Evolutionary conservation across 2,113 vertebrate species (phyloP), one percentile per base, ranked within the genome.

Genomic region (Cebidichthys violaceus): DNA sequence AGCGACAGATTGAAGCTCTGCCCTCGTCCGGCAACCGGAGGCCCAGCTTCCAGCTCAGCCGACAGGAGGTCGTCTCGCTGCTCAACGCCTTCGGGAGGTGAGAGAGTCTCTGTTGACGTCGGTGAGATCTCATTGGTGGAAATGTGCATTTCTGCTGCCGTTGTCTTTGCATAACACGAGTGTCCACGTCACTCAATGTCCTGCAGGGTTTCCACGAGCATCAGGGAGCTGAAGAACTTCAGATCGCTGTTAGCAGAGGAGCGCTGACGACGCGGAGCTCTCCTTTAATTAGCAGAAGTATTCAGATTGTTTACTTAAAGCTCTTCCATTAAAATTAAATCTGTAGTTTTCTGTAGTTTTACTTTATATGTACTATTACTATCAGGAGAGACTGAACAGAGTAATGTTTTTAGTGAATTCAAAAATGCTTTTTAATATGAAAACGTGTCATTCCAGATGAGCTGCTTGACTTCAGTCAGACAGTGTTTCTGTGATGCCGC

Each of bases 31-130:
- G 93, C 60, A 86, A 90, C n/a, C 94, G 89, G 41, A 88, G 74
- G 66, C 95, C 96, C 6, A 91, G 93, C 17, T 99, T 99, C 91
- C 96, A 97, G 88, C 95, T 99, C 67, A 97, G 91, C 39, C 96
- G 98, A 66, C 97, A 99, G 89, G 98, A 99, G 91, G 96, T 97
- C 1, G 97, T 99, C 67, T 96, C 97, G 33, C 94, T 99, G 71
- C 93, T 99, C 82, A 99, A 99, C 68, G 97, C 97, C 75, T 98
- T 99, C 70, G 98, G 97, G 85, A 96, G 98, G 97, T 98, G 76
- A 90, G 47, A 33, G n/a, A 45, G 20, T 35, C 10, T 39, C 14
- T 54, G 43, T 13, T 15, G 31, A 70, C 15, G 43, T 39, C 7
- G 37, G 33, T 24, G 22, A 39, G 61, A n/a, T 8, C 4, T 11